phyloP scores from a whole-genome alignment of 2,797 vertebrate genomes.

The Squalus acanthias region DNA sequence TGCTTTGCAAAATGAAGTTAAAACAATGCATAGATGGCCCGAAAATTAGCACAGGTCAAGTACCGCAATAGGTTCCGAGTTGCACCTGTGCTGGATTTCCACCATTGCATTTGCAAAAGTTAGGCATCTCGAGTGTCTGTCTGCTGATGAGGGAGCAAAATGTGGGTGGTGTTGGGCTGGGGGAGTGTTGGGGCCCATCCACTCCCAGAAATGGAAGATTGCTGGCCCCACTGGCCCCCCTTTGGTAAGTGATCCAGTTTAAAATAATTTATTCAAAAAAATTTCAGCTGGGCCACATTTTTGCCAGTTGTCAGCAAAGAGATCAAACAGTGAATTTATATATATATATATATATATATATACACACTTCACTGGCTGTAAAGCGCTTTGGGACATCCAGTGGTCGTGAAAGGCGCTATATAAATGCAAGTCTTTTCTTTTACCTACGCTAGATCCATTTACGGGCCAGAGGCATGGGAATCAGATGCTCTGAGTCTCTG shows the following conservation, averaged over 20 bases:
- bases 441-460: neutral
- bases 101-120: neutral
- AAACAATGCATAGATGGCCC: neutral
- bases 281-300: neutral
- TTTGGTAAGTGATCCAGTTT: neutral
- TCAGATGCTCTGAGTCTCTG: neutral
- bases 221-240: neutral
- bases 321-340: too few relatives aligned
- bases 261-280: neutral
- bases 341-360: too few relatives aligned
- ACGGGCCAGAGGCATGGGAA: neutral
- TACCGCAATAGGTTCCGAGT: too few relatives aligned
- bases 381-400: too few relatives aligned
- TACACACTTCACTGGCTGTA: too few relatives aligned
- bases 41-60: neutral
- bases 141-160: neutral
- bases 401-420: too few relatives aligned
- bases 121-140: neutral
- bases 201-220: neutral
- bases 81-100: too few relatives aligned
- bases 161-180: neutral
- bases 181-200: neutral
- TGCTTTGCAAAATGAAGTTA: neutral
- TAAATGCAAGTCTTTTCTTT: neutral
- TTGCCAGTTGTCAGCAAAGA: neutral